These are phyloP conservation scores for Mesoligia furuncula DNA, from an alignment of 2,888 invertebrate genomes.

Conservation along the genomic window DNA sequence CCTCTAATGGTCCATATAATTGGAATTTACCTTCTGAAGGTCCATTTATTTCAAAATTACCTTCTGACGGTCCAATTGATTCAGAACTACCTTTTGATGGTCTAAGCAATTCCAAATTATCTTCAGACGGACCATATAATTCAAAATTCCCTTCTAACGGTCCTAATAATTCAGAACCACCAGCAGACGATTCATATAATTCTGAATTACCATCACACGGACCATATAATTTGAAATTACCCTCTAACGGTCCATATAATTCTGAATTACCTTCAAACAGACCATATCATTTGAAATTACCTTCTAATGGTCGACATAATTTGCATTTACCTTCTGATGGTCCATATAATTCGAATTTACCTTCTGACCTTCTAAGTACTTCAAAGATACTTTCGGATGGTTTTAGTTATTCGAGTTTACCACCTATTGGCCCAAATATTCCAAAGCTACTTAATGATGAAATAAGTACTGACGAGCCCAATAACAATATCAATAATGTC, in stretches of 20 bases:
- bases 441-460: not conserved
- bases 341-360: conserved; percentile 1
- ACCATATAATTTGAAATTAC: not conserved
- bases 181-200: not conserved
- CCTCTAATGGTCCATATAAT: not conserved
- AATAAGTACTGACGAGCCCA: not conserved
- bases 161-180: not conserved
- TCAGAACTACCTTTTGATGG: not conserved
- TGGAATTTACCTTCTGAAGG: not conserved
- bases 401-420: conserved; percentile 2
- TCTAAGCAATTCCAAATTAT: not conserved
- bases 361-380: not conserved
- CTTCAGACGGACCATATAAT: not conserved
- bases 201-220: not conserved
- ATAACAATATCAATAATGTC: not conserved
- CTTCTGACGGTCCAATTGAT: not conserved
- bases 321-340: not conserved
- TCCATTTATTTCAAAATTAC: not conserved
- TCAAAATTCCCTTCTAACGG: not conserved
- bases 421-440: not conserved
- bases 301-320: not conserved
- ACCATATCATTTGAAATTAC: not conserved
- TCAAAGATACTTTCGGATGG: not conserved
- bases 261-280: not conserved
- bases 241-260: not conserved